These are phyloP conservation scores for Sandelia bainsii DNA, from an alignment of 2,797 vertebrate genomes.

Conservation along the genomic window DNA sequence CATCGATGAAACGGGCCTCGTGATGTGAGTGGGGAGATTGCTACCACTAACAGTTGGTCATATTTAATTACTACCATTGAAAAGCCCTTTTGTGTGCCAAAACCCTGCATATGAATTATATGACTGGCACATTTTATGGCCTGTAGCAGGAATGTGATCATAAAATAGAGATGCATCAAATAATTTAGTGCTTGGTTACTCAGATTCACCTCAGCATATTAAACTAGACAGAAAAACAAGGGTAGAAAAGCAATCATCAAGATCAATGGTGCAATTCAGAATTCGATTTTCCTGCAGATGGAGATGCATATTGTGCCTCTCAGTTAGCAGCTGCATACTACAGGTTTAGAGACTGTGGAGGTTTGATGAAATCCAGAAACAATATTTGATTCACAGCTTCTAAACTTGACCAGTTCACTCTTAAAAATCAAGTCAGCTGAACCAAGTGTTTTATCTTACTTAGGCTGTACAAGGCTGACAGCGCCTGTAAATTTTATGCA, in stretches of 20 bases:
- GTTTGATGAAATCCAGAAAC: too few relatives aligned
- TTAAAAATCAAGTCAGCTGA: too few relatives aligned
- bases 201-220: slow-evolving; percentile 37
- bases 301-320: neutral
- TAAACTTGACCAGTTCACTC: neutral
- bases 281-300: neutral
- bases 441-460: neutral
- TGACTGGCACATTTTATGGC: slow-evolving; percentile 43
- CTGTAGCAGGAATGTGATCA: slow-evolving; percentile 40
- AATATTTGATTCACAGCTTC: neutral
- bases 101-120: slow-evolving; percentile 8
- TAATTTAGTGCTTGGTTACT: slow-evolving; percentile 29
- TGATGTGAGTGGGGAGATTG: slow-evolving; percentile 23
- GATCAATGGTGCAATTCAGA: slow-evolving; percentile 7
- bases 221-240: slow-evolving; percentile 9
- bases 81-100: slow-evolving; percentile 44
- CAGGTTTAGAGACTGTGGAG: neutral
- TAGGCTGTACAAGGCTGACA: neutral
- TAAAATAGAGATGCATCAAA: slow-evolving; percentile 33
- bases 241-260: slow-evolving; percentile 15
- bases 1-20: neutral
- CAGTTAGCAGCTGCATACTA: neutral
- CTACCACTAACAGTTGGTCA: slow-evolving; percentile 25
- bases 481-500: neutral
- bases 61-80: slow-evolving; percentile 33